Conservation (phyloP, 37 sponge, comb jelly and placozoan species). For the Dysidea cf. avara region DNA sequence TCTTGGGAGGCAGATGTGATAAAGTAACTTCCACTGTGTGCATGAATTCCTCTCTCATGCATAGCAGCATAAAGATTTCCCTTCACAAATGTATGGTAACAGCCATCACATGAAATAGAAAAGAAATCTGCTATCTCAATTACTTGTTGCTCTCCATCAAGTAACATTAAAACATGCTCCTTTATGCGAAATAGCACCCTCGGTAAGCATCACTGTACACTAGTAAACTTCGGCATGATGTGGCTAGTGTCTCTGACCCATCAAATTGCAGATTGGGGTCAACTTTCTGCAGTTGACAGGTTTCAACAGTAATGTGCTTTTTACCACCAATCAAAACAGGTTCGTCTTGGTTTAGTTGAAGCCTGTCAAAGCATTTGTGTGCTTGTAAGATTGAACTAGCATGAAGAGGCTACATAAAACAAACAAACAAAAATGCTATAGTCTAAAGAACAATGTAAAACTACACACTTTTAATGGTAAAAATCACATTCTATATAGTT, state of each 20-base stretch:
- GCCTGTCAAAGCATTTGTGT: too few species aligned
- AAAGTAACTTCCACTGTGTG: constrained; percentile 4
- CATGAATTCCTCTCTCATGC: background rate
- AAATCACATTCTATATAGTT: too few species aligned
- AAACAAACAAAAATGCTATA: too few species aligned
- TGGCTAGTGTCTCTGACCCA: background rate
- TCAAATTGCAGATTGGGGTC: too few species aligned
- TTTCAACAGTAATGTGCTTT: too few species aligned
- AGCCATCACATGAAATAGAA: background rate
- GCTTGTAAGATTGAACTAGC: too few species aligned
- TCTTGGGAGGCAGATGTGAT: background rate
- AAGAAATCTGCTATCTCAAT: background rate
- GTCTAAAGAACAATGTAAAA: too few species aligned
- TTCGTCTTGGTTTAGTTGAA: too few species aligned
- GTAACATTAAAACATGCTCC: background rate
- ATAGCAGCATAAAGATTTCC: background rate
- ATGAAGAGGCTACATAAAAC: too few species aligned
- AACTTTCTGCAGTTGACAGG: too few species aligned
- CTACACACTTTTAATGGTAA: too few species aligned
- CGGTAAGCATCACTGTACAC: constrained; percentile 5
- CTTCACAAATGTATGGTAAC: constrained; percentile 6
- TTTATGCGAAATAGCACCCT: constrained; percentile 6
- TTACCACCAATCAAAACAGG: too few species aligned
- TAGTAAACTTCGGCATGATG: constrained; percentile 5
- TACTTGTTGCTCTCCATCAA: constrained; percentile 3